Percentiles rank a stretch among this genome's conserved stretches.
Conservation (phyloP, 30 jellyfish, hydroid and myxozoan species). For the Cassiopea xamachana region DNA sequence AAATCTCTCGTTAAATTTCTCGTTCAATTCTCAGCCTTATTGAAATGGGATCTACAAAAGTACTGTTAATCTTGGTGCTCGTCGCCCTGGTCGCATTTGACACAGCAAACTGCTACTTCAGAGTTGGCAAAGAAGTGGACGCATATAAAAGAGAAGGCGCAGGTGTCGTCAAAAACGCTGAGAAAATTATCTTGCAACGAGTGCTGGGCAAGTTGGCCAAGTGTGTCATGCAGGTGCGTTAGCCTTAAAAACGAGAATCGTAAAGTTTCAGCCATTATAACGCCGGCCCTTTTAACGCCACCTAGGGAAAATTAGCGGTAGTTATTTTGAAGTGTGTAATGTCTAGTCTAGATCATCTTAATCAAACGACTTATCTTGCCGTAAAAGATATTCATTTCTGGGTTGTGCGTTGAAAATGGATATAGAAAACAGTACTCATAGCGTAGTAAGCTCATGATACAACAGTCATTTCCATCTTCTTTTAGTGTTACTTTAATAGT, state of each 20-base stretch:
- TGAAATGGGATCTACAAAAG: constrained; percentile 11
- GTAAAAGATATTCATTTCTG: no score
- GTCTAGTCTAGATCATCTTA: no score
- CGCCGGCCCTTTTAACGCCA: no score
- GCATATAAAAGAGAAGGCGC: background rate
- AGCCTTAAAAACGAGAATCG: background rate
- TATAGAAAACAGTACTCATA: no score
- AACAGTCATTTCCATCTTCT: no score
- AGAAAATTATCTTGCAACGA: background rate
- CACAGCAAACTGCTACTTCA: constrained; percentile 22
- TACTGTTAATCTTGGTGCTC: background rate
- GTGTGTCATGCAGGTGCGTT: constrained; percentile 13
- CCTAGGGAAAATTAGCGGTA: no score
- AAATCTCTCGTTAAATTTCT: background rate
- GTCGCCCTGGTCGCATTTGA: constrained; percentile 12
- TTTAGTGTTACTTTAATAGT: no score
- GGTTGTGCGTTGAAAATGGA: no score
- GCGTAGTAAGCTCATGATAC: no score
- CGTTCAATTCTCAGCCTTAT: background rate
- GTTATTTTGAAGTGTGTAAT: no score
- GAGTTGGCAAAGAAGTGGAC: constrained; percentile 27
- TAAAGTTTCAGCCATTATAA: no score
- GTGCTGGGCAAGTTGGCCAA: background rate
- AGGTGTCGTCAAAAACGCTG: background rate
- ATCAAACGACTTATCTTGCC: no score